Percentiles rank a stretch among this genome's conserved stretches.
Conservation (phyloP, 2,888 invertebrate genomes). For the Auanema sp. region DNA sequence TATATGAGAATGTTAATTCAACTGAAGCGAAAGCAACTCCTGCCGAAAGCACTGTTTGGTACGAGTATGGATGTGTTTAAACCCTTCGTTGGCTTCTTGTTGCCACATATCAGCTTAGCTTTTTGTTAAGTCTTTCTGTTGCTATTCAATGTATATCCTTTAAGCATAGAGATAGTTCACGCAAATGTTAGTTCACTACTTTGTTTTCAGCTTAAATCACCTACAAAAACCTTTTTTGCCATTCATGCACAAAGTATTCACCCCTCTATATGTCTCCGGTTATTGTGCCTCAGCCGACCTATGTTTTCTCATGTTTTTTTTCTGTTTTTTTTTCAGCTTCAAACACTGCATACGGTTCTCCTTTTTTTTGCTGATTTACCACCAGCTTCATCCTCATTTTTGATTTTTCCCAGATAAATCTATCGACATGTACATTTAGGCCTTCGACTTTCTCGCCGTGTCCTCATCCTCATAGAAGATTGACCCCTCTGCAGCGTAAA, state of each 20-base stretch:
- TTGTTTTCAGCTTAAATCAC: neutral
- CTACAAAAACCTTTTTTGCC: neutral
- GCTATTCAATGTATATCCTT: neutral
- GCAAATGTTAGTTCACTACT: too few species aligned
- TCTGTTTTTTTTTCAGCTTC: neutral
- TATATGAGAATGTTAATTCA: conserved; percentile 44
- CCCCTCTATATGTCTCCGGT: neutral
- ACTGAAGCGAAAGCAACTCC: conserved; percentile 15
- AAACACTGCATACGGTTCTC: neutral
- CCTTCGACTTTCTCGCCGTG: too few species aligned
- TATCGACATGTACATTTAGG: neutral
- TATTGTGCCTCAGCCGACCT: neutral
- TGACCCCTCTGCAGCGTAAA: too few species aligned
- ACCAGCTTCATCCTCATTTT: neutral
- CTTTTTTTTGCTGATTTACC: neutral
- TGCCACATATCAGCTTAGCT: too few species aligned
- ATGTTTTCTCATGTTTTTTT: neutral
- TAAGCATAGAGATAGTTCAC: too few species aligned
- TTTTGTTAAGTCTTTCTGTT: conserved; percentile 4
- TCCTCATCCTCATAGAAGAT: too few species aligned
- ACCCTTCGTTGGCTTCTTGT: neutral
- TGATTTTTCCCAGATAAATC: neutral
- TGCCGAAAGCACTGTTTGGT: conserved; percentile 48
- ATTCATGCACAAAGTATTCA: neutral
- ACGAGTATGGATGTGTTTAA: conserved; percentile 52